phyloP scores from a whole-genome alignment of 2,797 vertebrate species.

The Semaprochilodus insignis region DNA sequence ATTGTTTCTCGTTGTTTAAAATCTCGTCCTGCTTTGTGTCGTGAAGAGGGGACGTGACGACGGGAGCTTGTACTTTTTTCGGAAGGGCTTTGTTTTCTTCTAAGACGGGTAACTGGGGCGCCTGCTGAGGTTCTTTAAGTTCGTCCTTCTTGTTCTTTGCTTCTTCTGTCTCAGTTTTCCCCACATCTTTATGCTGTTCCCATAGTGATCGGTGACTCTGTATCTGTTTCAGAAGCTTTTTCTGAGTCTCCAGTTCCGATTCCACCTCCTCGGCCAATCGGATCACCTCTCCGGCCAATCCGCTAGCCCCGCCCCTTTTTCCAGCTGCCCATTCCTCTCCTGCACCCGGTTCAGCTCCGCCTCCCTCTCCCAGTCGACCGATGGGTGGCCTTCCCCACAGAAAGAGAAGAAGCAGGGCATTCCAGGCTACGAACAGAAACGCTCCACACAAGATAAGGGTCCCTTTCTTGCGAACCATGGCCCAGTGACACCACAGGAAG shows the following conservation, averaged over 20 bases:
- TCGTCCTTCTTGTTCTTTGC: conserved; percentile 49
- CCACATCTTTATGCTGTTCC: conserved; percentile 74
- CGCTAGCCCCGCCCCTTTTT: conserved; percentile 64
- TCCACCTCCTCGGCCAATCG: conserved; percentile 89
- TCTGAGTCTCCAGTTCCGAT: conserved; percentile 87
- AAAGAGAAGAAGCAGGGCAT: conserved; percentile 92
- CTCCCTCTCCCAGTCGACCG: conserved; percentile 74
- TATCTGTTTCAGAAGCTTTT: conserved; percentile 87
- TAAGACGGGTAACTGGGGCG: conserved; percentile 38
- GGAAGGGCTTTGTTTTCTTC: conserved; percentile 46
- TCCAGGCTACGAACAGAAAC: conserved; percentile 92
- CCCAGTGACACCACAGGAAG: conserved; percentile 70
- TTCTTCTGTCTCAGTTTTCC: conserved; percentile 65
- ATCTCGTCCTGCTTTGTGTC: conserved; percentile 33
- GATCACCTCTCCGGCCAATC: conserved; percentile 85
- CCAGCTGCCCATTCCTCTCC: conserved; percentile 77
- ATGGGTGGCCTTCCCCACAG: conserved; percentile 88
- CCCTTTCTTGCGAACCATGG: conserved; percentile 90
- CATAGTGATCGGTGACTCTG: conserved; percentile 81
- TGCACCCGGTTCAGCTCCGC: conserved; percentile 79
- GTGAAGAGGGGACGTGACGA: conserved; percentile 30
- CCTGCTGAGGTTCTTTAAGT: conserved; percentile 44
- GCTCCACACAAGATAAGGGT: conserved; percentile 89
- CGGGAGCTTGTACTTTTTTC: conserved; percentile 47
- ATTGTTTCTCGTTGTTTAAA: conserved; percentile 36